Evolutionary conservation across 2,113 vertebrate species (phyloP).

Genomic region (Corynorhinus townsendii): DNA sequence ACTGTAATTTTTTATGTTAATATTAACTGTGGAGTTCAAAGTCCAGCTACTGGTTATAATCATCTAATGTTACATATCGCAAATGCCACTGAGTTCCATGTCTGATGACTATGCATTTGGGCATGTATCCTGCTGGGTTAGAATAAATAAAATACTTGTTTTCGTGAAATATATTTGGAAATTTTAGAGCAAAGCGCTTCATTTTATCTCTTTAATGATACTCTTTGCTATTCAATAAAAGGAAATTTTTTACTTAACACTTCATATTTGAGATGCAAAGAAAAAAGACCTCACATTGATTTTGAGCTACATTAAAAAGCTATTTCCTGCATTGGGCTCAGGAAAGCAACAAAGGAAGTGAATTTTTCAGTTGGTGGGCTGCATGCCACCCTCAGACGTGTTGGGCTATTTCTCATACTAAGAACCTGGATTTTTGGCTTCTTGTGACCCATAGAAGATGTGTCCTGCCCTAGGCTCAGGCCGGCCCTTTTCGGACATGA

Average conservation of each 20-base stretch:
- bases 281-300: background rate
- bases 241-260: background rate
- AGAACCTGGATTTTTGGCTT: slow-evolving; percentile 6
- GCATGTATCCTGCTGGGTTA: slow-evolving; percentile 35
- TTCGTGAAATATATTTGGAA: slow-evolving; percentile 35
- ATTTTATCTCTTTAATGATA: background rate
- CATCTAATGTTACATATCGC: background rate
- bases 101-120: background rate
- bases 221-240: background rate
- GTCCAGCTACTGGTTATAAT: background rate
- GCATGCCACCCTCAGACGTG: background rate
- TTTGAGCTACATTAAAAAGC: background rate
- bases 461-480: background rate
- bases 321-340: background rate
- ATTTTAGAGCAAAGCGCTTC: slow-evolving; percentile 22
- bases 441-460: background rate
- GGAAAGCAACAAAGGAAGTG: background rate
- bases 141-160: slow-evolving; percentile 59
- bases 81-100: background rate
- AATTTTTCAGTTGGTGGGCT: background rate
- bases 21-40: slow-evolving; percentile 64
- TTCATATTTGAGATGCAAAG: background rate
- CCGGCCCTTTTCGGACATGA: background rate
- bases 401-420: background rate
- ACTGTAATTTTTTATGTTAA: slow-evolving; percentile 57